Conservation (phyloP, 2,113 vertebrate species). For the Psephotus haematonotus region DNA sequence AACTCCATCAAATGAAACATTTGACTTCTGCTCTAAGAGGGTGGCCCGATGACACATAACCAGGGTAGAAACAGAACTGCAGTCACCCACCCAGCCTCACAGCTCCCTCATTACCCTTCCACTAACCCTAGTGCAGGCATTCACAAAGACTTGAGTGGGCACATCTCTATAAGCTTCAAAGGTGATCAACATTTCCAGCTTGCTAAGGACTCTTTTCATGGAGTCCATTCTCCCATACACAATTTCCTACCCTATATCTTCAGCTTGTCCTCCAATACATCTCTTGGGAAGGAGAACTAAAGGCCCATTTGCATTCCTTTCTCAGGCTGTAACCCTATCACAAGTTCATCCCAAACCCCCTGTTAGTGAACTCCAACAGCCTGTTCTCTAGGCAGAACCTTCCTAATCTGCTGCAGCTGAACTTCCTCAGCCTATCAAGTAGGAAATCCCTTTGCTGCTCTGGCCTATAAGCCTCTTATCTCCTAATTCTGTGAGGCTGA, state of each 20-base stretch:
- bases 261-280: background rate
- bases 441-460: conserved; percentile 53
- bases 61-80: background rate
- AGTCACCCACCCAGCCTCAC: background rate
- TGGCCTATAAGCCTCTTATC: conserved; percentile 47
- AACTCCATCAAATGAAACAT: background rate
- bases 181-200: background rate
- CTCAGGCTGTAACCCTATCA: background rate
- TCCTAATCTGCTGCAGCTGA: conserved; percentile 38
- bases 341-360: background rate
- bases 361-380: background rate
- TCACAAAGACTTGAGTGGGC: background rate
- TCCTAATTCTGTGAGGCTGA: conserved; percentile 7
- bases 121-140: background rate
- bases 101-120: background rate
- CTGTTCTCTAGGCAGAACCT: background rate
- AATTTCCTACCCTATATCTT: background rate
- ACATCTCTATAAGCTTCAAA: background rate
- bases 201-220: background rate
- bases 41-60: background rate
- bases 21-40: background rate
- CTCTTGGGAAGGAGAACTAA: background rate
- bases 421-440: conserved; percentile 29
- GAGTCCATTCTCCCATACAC: background rate
- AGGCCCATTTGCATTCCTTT: background rate